A percentile compares a stretch with the other conserved stretches of the same genome.
These are phyloP conservation scores for Brassicogethes aeneus DNA, from an alignment of 2,888 invertebrate species.

Conservation along the genomic window DNA sequence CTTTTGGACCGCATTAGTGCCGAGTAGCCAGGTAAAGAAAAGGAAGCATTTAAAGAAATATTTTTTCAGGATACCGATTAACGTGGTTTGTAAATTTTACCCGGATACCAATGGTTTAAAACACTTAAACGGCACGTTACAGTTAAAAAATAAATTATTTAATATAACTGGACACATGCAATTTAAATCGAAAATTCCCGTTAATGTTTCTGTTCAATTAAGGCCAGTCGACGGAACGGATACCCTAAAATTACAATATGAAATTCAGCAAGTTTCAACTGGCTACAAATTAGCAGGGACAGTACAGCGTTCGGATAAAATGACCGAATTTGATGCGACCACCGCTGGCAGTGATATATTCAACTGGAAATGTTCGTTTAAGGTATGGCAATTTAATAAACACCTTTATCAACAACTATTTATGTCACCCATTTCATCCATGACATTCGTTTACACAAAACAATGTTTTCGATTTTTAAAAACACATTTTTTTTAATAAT, in stretches of 20 bases:
- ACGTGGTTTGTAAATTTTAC: slow-evolving; percentile 22
- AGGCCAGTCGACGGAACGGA: slow-evolving; percentile 39
- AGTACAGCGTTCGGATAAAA: slow-evolving; percentile 38
- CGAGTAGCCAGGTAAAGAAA: no score
- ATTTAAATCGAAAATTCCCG: slow-evolving; percentile 37
- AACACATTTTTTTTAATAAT: no score
- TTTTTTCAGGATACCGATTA: slow-evolving; percentile 27
- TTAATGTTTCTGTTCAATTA: slow-evolving; percentile 38
- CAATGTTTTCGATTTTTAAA: no score
- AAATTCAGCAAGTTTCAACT: slow-evolving; percentile 30
- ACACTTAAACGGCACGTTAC: slow-evolving; percentile 39
- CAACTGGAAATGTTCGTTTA: slow-evolving; percentile 41
- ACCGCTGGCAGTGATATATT: slow-evolving; percentile 34
- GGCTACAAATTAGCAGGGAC: slow-evolving; percentile 29
- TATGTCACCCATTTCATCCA: no score
- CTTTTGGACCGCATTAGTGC: no score
- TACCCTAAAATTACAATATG: slow-evolving; percentile 32
- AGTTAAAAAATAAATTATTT: slow-evolving; percentile 39
- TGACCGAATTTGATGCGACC: slow-evolving; percentile 37
- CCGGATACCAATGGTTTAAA: slow-evolving; percentile 18
- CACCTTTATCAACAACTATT: no score
- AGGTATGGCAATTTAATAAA: slow-evolving; percentile 27
- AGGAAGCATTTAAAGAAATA: slow-evolving; percentile 3
- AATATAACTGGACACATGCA: slow-evolving; percentile 39
- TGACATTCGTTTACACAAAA: no score